phyloP scores from a whole-genome alignment of 1,140 invertebrate species.

The Agraylea sexmaculata region DNA sequence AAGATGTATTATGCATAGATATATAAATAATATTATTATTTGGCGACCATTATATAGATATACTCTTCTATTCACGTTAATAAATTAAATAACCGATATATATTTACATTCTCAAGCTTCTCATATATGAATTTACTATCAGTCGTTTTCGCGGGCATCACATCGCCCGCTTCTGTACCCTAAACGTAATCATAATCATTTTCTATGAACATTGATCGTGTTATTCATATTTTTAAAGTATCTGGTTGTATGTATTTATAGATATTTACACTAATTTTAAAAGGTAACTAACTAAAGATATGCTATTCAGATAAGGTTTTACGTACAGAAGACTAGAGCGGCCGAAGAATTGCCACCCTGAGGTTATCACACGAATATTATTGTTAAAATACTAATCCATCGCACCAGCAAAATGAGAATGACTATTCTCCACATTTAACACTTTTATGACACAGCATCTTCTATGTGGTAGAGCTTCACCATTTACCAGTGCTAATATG shows the following conservation, averaged over 20 bases:
- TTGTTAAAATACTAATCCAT: no score
- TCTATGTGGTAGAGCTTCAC: no score
- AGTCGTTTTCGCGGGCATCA: slow-evolving; percentile 21
- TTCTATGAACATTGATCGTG: slow-evolving; percentile 15
- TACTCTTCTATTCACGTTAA: slow-evolving; percentile 15
- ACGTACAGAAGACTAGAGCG: slow-evolving; percentile 19
- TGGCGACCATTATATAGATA: slow-evolving; percentile 21
- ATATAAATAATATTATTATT: slow-evolving; percentile 23
- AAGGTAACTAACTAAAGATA: slow-evolving; percentile 20
- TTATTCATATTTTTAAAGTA: background rate
- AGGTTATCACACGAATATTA: slow-evolving; percentile 20
- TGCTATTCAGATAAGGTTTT: slow-evolving; percentile 20
- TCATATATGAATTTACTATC: slow-evolving; percentile 22
- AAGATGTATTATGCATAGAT: no score
- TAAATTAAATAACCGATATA: slow-evolving; percentile 21
- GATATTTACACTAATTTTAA: slow-evolving; percentile 21
- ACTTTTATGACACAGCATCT: no score
- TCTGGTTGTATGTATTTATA: slow-evolving; percentile 10
- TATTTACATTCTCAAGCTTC: slow-evolving; percentile 21
- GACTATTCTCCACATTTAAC: no score
- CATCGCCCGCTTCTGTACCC: slow-evolving; percentile 21
- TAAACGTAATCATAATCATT: slow-evolving; percentile 21
- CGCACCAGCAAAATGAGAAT: no score
- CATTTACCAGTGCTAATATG: no score
- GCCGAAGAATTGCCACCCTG: slow-evolving; percentile 9